Base-by-base conservation (phyloP, 2,113 vertebrate species). In the Vicugna pacos region DNA sequence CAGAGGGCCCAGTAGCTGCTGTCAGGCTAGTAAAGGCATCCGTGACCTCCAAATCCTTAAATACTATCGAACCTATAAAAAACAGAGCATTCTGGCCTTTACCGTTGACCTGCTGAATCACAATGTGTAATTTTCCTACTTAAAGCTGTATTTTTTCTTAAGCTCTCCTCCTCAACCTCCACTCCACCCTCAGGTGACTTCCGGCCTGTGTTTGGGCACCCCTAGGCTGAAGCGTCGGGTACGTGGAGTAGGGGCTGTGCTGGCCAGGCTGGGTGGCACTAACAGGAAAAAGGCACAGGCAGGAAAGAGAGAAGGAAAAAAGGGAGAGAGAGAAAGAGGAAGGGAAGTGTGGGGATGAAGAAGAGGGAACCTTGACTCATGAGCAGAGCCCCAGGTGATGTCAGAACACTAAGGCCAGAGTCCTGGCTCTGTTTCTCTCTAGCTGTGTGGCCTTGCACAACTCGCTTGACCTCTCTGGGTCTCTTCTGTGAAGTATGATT, bases 391-490 rank as follows among this genome's bases (percentile, higher is more conserved):
- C 12, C 19, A 10, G 17, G 2, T 2, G 0, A 13, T 62, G 24
- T 56, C 58, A 73, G 26, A 48, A 10, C 0, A 17, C 7, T 14
- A 35, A 11, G 32, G 42, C 32, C 46, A 19, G 52, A 82, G 72
- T 17, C 32, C 46, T 16, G 17, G 22, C 32, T 70, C 46, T 62
- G 20, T n/a, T 8, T 79, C 69, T 80, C 0, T 60, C 69, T 75
- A 56, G 24, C 73, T 91, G 19, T 90, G 80, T 72, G 84, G 38
- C 30, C n/a, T 94, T 93, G 22, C 80, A 60, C 62, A 85, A 95
- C 77, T 64, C 64, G 26, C 6, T 86, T 83, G 79, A 79, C 75
- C 6, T 83, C 46, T 81, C 81, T 85, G 84, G 28, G 28, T 14
- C 38, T 88, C 58, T 72, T 58, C 38, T 72, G 42, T 32, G 22